phyloP scores from a whole-genome alignment of 2,113 vertebrate genomes.

The Boulengerochromis microlepis region DNA sequence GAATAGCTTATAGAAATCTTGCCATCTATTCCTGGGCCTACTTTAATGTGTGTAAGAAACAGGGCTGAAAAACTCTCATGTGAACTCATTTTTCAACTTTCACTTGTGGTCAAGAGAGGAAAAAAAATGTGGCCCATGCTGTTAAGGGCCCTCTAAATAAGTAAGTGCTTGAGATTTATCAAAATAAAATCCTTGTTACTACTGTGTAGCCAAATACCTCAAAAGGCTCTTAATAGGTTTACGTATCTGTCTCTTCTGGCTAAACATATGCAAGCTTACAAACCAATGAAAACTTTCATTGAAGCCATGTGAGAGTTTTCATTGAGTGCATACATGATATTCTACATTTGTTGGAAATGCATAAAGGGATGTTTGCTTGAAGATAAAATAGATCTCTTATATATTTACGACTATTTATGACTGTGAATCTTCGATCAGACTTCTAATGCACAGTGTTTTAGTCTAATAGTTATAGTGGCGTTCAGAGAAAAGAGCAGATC shows the following conservation, averaged over 20 bases:
- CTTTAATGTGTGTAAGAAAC: constrained; percentile 14
- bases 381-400: not conserved
- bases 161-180: not conserved
- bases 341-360: not conserved
- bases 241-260: not conserved
- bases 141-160: constrained; percentile 9
- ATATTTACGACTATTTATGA: not conserved
- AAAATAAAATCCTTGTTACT: not conserved
- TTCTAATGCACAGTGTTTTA: not conserved
- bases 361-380: not conserved
- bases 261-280: not conserved
- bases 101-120: constrained; percentile 51
- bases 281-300: not conserved
- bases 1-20: not conserved
- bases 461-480: not conserved
- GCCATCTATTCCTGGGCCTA: not conserved
- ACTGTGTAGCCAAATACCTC: not conserved
- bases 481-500: not conserved
- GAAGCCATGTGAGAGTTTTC: not conserved
- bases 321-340: not conserved
- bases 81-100: constrained; percentile 42
- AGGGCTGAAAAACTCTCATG: constrained; percentile 10
- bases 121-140: not conserved
- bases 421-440: not conserved
- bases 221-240: not conserved